Conservation (phyloP, 2,113 vertebrate species). For the Cavia porcellus region DNA sequence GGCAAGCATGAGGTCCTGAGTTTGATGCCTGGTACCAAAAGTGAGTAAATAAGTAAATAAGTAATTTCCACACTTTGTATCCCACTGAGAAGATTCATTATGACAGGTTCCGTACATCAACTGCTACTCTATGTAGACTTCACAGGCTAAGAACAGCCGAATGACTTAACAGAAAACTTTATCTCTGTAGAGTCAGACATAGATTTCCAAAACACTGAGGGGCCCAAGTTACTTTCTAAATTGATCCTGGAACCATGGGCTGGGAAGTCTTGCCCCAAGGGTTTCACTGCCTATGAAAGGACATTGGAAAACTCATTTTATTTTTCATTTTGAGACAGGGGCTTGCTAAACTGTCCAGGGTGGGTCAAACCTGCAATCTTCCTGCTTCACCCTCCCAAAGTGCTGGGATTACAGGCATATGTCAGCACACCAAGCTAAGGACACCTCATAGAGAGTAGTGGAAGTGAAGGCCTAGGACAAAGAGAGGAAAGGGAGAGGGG, state of each 20-base stretch:
- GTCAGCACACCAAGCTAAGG: background rate
- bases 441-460: background rate
- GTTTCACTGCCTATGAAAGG: too few relatives aligned
- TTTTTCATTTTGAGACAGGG: background rate
- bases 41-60: background rate
- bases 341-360: background rate
- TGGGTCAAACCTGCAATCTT: background rate
- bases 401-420: background rate
- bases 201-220: too few relatives aligned
- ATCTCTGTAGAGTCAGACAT: too few relatives aligned
- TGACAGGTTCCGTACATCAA: slow-evolving; percentile 92
- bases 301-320: background rate
- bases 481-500: background rate
- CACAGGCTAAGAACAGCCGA: slow-evolving; percentile 88
- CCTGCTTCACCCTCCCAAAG: background rate
- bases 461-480: background rate
- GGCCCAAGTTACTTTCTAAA: too few relatives aligned
- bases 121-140: slow-evolving; percentile 90
- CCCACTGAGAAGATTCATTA: slow-evolving; percentile 90
- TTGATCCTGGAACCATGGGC: too few relatives aligned
- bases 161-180: slow-evolving; percentile 84
- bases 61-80: slow-evolving; percentile 80
- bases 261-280: too few relatives aligned
- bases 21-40: too few relatives aligned
- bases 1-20: too few relatives aligned